A percentile compares a stretch with the other conserved stretches of the same genome.
These are phyloP conservation scores for Nettapus auritus DNA, from an alignment of 2,113 vertebrate species.

Conservation along the genomic window DNA sequence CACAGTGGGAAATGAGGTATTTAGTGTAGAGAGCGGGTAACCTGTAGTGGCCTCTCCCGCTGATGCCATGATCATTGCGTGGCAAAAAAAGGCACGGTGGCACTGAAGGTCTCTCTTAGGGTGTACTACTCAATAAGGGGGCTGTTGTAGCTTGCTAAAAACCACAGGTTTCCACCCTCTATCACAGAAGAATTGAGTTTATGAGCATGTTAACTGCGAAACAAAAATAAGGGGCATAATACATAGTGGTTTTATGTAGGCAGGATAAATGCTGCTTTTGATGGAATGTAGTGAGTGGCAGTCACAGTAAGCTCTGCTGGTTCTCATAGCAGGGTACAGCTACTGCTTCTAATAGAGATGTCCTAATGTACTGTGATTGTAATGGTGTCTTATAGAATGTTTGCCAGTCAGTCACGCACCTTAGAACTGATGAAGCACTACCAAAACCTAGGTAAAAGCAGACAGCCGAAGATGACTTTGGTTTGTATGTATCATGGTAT, in stretches of 20 bases:
- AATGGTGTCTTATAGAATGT: not conserved
- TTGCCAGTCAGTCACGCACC: not conserved
- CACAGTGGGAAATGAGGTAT: not conserved
- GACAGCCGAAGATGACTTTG: not conserved
- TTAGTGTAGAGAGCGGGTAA: not conserved
- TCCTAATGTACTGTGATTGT: not conserved
- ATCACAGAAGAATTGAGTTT: not conserved
- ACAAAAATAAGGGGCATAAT: fast-evolving
- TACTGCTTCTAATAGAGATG: not conserved
- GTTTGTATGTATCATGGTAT: fast-evolving
- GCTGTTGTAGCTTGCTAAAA: not conserved
- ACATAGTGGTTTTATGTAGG: not conserved
- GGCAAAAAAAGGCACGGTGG: not conserved
- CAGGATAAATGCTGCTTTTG: not conserved
- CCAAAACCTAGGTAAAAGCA: not conserved
- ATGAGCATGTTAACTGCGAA: not conserved
- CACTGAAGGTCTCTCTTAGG: not conserved
- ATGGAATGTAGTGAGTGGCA: not conserved
- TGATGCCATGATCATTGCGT: not conserved
- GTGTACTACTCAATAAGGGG: not conserved
- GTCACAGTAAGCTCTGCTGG: not conserved
- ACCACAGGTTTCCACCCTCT: not conserved
- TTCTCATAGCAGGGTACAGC: not conserved
- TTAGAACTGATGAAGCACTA: not conserved
- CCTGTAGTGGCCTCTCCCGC: not conserved